Conservation (phyloP, 2,888 invertebrate genomes). For the Lochmaea capreae region DNA sequence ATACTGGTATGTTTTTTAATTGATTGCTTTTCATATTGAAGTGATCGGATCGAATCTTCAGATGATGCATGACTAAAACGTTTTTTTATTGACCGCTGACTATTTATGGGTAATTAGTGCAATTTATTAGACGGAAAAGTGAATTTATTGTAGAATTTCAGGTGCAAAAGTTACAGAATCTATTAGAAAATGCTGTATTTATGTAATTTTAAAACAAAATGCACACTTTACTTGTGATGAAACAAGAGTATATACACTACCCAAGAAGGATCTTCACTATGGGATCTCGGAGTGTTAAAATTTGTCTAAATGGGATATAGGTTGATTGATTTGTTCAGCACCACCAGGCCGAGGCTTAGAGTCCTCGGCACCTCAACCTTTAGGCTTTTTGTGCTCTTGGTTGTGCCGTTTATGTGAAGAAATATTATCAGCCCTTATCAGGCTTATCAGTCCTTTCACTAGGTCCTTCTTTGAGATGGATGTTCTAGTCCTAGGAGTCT, state of each 20-base stretch:
- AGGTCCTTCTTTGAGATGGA: no score
- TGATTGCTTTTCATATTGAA: constrained; percentile 28
- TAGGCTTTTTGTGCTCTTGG: no score
- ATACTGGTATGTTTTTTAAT: constrained; percentile 23
- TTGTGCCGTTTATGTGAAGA: no score
- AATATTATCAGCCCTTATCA: no score
- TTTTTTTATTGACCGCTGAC: neutral
- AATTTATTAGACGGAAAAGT: neutral
- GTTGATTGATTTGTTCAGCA: no score
- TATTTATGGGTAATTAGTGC: neutral
- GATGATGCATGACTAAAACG: constrained; percentile 24
- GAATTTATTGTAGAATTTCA: neutral
- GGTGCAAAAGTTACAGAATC: neutral
- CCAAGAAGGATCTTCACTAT: no score
- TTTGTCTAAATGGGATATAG: no score
- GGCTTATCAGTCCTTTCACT: no score
- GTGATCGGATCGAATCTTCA: constrained; percentile 17
- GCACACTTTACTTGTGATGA: neutral
- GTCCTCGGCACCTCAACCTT: no score
- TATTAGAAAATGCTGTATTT: neutral
- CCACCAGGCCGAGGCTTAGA: no score
- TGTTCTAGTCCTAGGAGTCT: no score
- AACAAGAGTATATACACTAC: neutral
- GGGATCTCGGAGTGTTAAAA: no score
- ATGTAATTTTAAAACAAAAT: neutral